A percentile compares a stretch with the other conserved stretches of the same genome.
Conservation (phyloP, 2,888 invertebrate species). For the Oxytorus armatus region DNA sequence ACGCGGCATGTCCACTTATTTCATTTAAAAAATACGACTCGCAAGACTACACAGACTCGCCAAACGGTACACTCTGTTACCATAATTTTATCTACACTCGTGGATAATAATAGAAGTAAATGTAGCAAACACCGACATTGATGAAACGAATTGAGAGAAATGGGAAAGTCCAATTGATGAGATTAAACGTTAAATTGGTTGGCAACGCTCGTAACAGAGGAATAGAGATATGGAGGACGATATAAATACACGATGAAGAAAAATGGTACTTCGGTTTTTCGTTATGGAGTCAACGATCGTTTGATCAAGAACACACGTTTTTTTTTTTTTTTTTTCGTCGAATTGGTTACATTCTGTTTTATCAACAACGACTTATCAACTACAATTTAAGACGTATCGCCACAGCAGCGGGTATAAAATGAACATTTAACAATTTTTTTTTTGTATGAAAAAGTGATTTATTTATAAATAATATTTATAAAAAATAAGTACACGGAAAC, state of each 20-base stretch:
- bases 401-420: too few species aligned
- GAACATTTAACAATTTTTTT: too few species aligned
- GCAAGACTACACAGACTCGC: conserved; percentile 22
- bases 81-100: conserved; percentile 48
- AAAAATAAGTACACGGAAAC: too few species aligned
- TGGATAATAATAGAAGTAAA: conserved; percentile 4
- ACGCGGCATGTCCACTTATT: conserved; percentile 60
- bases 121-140: conserved; percentile 5
- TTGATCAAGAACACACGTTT: too few species aligned
- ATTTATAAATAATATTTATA: too few species aligned
- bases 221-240: not conserved
- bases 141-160: conserved; percentile 56
- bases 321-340: too few species aligned
- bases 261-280: not conserved
- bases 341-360: too few species aligned
- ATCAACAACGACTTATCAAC: too few species aligned
- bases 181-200: conserved; percentile 37
- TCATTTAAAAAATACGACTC: conserved; percentile 36
- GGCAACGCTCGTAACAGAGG: conserved; percentile 9
- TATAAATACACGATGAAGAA: not conserved
- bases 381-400: too few species aligned
- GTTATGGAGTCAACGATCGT: too few species aligned
- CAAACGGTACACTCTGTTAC: conserved; percentile 8
- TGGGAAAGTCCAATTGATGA: conserved; percentile 44
- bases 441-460: too few species aligned